Conservation (phyloP, 2,888 invertebrate genomes). For the Physocephala rufipes region DNA sequence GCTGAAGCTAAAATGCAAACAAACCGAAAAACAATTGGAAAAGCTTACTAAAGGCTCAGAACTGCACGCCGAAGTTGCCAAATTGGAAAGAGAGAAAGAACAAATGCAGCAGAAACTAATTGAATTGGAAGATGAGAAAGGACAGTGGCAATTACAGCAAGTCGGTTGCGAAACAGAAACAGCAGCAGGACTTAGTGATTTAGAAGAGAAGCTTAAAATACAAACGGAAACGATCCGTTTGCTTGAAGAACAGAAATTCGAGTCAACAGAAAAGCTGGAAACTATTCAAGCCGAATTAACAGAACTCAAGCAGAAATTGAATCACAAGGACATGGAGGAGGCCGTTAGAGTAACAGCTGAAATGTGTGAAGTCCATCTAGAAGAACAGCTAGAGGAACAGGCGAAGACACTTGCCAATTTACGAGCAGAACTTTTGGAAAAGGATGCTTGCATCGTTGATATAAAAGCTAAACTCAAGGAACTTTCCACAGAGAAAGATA, state of each 20-base stretch:
- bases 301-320: constrained; percentile 59
- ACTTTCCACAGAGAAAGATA: constrained; percentile 71
- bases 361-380: constrained; percentile 80
- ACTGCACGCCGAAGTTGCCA: constrained; percentile 74
- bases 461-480: constrained; percentile 53
- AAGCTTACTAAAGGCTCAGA: constrained; percentile 75
- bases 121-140: constrained; percentile 90
- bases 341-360: constrained; percentile 78
- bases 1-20: constrained; percentile 72
- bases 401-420: constrained; percentile 63
- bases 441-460: constrained; percentile 69
- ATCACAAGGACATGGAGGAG: constrained; percentile 68
- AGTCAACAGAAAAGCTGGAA: constrained; percentile 71
- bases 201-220: constrained; percentile 52
- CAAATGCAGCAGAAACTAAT: constrained; percentile 79
- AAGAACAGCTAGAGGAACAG: constrained; percentile 75
- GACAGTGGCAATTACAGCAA: constrained; percentile 78
- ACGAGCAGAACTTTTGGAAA: constrained; percentile 67
- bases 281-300: constrained; percentile 69
- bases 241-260: constrained; percentile 71
- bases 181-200: not conserved
- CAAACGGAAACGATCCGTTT: constrained; percentile 55
- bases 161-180: constrained; percentile 38
- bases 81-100: constrained; percentile 72
- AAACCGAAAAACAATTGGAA: constrained; percentile 78